Base-by-base conservation (phyloP, 2,888 invertebrate genomes). In the Dryomyza anilis region DNA sequence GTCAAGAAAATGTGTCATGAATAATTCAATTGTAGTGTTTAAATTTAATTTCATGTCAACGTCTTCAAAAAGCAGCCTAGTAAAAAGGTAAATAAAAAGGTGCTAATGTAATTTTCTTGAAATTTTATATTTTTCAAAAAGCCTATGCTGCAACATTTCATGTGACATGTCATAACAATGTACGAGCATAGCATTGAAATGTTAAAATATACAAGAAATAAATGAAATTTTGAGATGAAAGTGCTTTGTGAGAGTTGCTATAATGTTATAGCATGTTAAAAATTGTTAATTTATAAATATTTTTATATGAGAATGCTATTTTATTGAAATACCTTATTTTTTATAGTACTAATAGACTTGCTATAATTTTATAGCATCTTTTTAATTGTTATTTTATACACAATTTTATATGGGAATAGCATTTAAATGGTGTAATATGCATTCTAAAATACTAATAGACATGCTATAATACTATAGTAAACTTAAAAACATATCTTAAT, bases 11-110 rank as follows among this genome's bases (percentile, higher is more conserved):
- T 25, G 27, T n/a, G 23, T 50, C 25, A 50, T 50, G 50, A 50
- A 50, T 50, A 50, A 50, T 50, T 50, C 14, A 25, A 14, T 48
- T n/a, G 50, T 14, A 50, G 50, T 50, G 27, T 25, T 50, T 50
- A 25, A 27, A 50, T 27, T 25, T 25, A 21, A 50, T 25, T 50
- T 50, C 25, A 2, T n/a, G 7, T n/a, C 39, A 39, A 39, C 39
- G 39, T 14, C 39, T 3, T 14, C n/a, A n/a, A 39, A 12, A n/a
- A 39, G 39, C 3, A n/a, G 3, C 39, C 12, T 12, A n/a, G n/a
- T n/a, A n/a, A 25, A 50, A 25, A 50, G 8, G 6, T 50, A 23
- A 2, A 48, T 27, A n/a, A 27, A 50, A 14, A 25, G 12, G 4
- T 48, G 19, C 19, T 45, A n/a, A 19, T 45, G 5, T 48, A 14